These are phyloP conservation scores for Apodemia duryi DNA, from an alignment of 2,888 invertebrate species.

Conservation along the genomic window DNA sequence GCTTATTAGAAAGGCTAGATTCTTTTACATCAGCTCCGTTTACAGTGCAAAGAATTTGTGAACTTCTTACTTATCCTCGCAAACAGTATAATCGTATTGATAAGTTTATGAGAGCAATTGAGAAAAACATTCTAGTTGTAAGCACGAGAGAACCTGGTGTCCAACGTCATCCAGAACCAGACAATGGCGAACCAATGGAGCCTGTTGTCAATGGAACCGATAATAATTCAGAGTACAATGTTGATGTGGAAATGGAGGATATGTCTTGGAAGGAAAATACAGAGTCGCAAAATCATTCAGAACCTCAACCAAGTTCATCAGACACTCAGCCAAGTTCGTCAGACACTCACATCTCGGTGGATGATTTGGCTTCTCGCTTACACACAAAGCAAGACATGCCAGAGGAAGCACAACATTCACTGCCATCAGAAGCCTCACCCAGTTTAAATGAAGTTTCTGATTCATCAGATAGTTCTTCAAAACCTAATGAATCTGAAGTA, in stretches of 20 bases:
- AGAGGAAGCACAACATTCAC: conserved; percentile 52
- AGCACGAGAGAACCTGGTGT: conserved; percentile 85
- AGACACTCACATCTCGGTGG: conserved; percentile 60
- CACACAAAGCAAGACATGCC: conserved; percentile 69
- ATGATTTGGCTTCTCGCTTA: conserved; percentile 61
- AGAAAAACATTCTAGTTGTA: conserved; percentile 95
- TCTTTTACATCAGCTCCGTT: conserved; percentile 95
- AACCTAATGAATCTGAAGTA: conserved; percentile 34
- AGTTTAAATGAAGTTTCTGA: conserved; percentile 1
- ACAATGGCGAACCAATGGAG: conserved; percentile 83
- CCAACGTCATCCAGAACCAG: conserved; percentile 79
- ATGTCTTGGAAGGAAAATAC: conserved; percentile 70
- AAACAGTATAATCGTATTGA: conserved; percentile 97
- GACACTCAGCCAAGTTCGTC: conserved; percentile 52
- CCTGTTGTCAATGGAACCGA: conserved; percentile 81
- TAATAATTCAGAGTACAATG: conserved; percentile 74
- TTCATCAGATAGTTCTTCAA: conserved; percentile 30
- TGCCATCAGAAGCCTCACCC: neutral
- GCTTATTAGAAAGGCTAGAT: conserved; percentile 89
- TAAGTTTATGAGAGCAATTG: conserved; percentile 97
- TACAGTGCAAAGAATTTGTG: conserved; percentile 97
- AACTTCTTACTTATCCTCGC: conserved; percentile 92
- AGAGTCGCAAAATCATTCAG: conserved; percentile 47
- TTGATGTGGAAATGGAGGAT: conserved; percentile 77
- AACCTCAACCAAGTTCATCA: conserved; percentile 65